Conservation (phyloP, 1,140 invertebrate species). For the Orius insidiosus region DNA sequence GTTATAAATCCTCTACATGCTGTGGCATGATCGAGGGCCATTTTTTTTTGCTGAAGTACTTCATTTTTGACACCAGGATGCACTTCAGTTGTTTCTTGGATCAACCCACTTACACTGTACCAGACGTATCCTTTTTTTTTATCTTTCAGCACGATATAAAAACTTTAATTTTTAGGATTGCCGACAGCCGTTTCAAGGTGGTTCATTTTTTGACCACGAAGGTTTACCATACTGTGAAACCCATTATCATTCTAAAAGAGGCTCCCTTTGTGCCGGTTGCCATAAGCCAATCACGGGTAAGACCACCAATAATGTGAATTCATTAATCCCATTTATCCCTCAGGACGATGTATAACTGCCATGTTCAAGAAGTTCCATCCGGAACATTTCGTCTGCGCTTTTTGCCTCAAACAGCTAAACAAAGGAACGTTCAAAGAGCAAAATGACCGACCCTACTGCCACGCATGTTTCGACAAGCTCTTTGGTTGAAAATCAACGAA, state of each 20-base stretch:
- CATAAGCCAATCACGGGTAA: constrained; percentile 85
- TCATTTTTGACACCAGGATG: no score
- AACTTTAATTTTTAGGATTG: constrained; percentile 51
- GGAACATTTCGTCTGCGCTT: constrained; percentile 96
- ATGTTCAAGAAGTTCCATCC: constrained; percentile 99
- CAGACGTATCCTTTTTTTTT: no score
- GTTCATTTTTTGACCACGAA: constrained; percentile 91
- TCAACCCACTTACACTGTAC: neutral
- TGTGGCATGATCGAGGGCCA: no score
- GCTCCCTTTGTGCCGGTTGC: constrained; percentile 91
- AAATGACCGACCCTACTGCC: constrained; percentile 96
- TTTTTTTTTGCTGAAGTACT: no score
- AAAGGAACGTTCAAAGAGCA: constrained; percentile 97
- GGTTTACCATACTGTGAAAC: constrained; percentile 94
- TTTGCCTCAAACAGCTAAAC: constrained; percentile 91
- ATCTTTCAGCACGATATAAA: neutral
- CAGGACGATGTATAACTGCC: constrained; percentile 90
- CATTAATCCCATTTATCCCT: no score
- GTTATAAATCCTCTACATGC: no score
- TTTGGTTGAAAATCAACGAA: constrained; percentile 54
- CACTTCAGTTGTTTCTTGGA: no score
- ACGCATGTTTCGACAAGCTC: constrained; percentile 91
- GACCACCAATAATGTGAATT: no score
- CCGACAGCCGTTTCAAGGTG: constrained; percentile 77
- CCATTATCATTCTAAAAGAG: constrained; percentile 91